Conservation (phyloP, 2,113 vertebrate species). For the Gallinago paraguaiae region DNA sequence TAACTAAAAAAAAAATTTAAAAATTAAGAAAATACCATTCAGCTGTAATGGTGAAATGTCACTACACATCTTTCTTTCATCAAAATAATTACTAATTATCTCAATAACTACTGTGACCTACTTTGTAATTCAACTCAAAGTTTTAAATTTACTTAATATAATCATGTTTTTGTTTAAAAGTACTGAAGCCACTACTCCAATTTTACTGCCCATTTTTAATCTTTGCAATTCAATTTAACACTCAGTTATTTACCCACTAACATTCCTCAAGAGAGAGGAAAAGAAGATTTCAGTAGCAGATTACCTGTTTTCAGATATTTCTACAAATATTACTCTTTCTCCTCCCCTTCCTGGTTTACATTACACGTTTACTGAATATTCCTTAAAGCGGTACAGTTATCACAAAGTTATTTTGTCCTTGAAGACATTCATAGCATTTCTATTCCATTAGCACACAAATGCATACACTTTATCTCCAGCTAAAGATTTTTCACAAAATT, state of each 20-base stretch:
- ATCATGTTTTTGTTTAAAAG: background rate
- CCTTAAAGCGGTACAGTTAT: background rate
- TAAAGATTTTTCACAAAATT: background rate
- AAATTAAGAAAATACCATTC: background rate
- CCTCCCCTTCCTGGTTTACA: background rate
- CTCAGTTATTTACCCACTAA: background rate
- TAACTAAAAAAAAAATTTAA: background rate
- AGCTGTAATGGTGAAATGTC: background rate
- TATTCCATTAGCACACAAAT: background rate
- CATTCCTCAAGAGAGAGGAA: background rate
- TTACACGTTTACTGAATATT: background rate
- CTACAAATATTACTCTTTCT: background rate
- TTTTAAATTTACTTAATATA: background rate
- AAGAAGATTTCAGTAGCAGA: background rate
- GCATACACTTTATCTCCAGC: background rate
- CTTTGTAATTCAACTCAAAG: background rate
- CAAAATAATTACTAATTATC: background rate
- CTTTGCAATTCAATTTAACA: background rate
- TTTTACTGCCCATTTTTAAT: background rate
- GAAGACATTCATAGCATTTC: background rate
- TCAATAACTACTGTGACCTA: background rate
- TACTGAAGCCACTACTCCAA: background rate
- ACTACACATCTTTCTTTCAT: background rate
- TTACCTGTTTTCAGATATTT: background rate
- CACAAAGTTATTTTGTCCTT: background rate